These are phyloP conservation scores for Poeciliopsis retropinna DNA, from an alignment of 2,113 vertebrate genomes.

Conservation along the genomic window DNA sequence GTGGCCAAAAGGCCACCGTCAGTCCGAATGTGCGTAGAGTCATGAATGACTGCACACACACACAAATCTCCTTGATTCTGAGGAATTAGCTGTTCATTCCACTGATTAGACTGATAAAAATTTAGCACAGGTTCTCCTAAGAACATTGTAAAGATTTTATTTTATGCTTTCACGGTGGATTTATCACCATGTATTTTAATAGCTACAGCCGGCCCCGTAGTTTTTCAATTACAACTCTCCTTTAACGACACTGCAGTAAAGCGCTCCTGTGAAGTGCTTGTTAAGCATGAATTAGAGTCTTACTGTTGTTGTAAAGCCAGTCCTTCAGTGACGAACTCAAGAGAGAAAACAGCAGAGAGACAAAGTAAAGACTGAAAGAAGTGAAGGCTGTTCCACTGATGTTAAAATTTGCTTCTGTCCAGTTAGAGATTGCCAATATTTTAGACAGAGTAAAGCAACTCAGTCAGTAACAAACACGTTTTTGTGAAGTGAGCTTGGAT, in stretches of 20 bases:
- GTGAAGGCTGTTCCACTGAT: neutral
- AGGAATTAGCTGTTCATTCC: constrained; percentile 31
- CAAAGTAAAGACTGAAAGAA: neutral
- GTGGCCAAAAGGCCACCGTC: neutral
- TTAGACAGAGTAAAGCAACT: too few species aligned
- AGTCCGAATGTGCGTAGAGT: neutral
- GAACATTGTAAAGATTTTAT: constrained; percentile 55
- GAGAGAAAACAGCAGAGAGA: neutral
- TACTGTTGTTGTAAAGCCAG: constrained; percentile 14
- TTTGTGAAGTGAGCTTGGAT: too few species aligned
- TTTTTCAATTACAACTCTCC: constrained; percentile 55
- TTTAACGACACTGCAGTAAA: constrained; percentile 50
- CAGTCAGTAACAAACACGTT: too few species aligned
- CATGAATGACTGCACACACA: neutral
- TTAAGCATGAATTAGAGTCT: constrained; percentile 38
- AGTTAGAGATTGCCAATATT: too few species aligned
- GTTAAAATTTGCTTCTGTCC: too few species aligned
- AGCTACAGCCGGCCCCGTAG: constrained; percentile 30
- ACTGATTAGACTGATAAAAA: constrained; percentile 59
- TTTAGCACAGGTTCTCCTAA: constrained; percentile 5
- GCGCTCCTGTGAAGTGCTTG: constrained; percentile 12
- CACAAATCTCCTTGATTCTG: neutral
- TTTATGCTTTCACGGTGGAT: constrained; percentile 53
- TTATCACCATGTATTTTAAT: constrained; percentile 48
- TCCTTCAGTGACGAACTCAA: neutral